Percentiles rank a stretch among this genome's conserved stretches.
Conservation (phyloP, 2,113 vertebrate species). For the Colinus virginianus region DNA sequence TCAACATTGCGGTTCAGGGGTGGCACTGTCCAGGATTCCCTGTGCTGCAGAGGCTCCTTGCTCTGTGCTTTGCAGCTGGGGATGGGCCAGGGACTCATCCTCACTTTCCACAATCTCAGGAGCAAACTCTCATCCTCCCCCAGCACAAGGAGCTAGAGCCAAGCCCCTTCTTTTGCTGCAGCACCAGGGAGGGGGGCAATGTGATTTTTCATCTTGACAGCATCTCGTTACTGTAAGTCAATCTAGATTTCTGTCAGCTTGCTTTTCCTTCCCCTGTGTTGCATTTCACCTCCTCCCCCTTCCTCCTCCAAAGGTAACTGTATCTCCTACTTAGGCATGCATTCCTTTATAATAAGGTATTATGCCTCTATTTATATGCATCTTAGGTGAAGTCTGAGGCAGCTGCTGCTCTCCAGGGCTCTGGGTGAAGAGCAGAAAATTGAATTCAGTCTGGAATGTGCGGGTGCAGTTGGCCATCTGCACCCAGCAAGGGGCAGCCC, state of each 20-base stretch:
- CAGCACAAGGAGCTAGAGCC: neutral
- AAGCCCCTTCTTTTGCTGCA: neutral
- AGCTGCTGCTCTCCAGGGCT: constrained; percentile 60
- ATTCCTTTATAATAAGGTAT: constrained; percentile 67
- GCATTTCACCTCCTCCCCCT: neutral
- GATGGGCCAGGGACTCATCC: neutral
- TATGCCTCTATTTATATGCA: constrained; percentile 57
- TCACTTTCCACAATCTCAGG: neutral
- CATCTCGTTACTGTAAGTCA: neutral
- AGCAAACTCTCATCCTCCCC: neutral
- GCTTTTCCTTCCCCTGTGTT: neutral
- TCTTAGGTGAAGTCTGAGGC: constrained; percentile 53
- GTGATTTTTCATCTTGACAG: neutral
- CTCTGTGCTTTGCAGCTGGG: accelerated
- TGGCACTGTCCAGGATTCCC: accelerated
- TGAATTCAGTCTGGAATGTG: constrained; percentile 62
- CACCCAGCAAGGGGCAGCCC: neutral
- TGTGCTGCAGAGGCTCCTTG: accelerated
- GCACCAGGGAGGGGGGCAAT: neutral
- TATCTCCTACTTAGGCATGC: constrained; percentile 58
- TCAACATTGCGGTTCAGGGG: accelerated
- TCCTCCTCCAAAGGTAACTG: constrained; percentile 34
- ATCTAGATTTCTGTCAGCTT: neutral
- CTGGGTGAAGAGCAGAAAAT: constrained; percentile 61
- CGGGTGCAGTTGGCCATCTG: constrained; percentile 8